Conservation (phyloP, 1,140 invertebrate genomes). For the Zaprionus africanus region DNA sequence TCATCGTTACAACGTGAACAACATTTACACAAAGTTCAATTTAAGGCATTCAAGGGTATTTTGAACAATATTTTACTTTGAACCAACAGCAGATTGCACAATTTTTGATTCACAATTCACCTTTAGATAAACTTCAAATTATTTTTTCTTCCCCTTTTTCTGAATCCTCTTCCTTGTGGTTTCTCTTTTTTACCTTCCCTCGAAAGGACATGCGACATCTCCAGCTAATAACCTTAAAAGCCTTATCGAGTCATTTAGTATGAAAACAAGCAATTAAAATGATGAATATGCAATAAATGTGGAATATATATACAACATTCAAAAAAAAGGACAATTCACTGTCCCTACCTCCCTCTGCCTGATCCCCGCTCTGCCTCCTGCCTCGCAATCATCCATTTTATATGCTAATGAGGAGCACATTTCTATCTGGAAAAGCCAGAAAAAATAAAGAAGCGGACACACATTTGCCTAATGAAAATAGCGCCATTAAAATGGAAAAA, state of each 20-base stretch:
- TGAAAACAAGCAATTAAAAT: constrained; percentile 83
- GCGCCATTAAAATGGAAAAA: constrained; percentile 81
- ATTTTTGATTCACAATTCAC: neutral
- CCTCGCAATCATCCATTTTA: constrained; percentile 60
- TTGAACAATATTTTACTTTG: neutral
- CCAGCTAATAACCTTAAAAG: constrained; percentile 74
- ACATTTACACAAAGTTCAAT: neutral
- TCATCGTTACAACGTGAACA: neutral
- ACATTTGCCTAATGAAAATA: constrained; percentile 84
- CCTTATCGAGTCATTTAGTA: constrained; percentile 81
- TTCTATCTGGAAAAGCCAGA: constrained; percentile 58
- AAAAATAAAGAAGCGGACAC: constrained; percentile 61
- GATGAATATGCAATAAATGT: constrained; percentile 83
- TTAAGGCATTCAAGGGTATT: neutral
- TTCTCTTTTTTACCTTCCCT: neutral
- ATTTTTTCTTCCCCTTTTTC: neutral
- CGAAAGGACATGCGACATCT: constrained; percentile 36
- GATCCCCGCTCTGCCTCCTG: too few species aligned
- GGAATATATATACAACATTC: constrained; percentile 44
- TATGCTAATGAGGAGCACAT: constrained; percentile 77
- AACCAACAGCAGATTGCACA: neutral
- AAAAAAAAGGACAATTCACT: constrained; percentile 58
- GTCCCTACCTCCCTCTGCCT: neutral
- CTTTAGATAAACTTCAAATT: neutral
- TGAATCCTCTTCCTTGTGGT: neutral